Percentiles rank a stretch among this genome's conserved stretches.
Conservation (phyloP, 2,888 invertebrate genomes). For the Epiblema foenella region DNA sequence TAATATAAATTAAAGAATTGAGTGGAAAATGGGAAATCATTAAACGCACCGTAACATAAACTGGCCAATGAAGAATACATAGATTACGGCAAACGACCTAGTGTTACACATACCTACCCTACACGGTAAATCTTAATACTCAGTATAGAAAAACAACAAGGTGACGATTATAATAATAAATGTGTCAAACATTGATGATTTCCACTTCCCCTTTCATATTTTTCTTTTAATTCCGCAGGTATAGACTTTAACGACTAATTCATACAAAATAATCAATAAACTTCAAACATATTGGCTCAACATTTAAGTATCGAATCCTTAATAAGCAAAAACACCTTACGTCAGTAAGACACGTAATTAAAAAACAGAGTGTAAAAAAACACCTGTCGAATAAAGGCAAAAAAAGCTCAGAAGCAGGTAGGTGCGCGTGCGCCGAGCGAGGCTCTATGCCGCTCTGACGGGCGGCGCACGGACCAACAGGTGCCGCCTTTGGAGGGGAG, state of each 20-base stretch:
- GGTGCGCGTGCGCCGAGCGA: constrained; percentile 63
- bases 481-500: constrained; percentile 84
- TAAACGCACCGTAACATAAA: neutral
- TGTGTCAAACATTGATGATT: too few relatives aligned
- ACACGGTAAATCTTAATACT: too few relatives aligned
- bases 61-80: neutral
- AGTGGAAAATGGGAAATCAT: neutral
- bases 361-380: constrained; percentile 48
- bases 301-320: neutral
- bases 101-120: too few relatives aligned
- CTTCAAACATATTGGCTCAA: too few relatives aligned
- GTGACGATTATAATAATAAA: too few relatives aligned
- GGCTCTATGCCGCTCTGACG: constrained; percentile 74
- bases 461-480: constrained; percentile 79
- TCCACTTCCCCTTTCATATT: too few relatives aligned
- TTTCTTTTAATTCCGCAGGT: too few relatives aligned
- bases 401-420: constrained; percentile 67
- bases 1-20: too few relatives aligned
- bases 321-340: constrained; percentile 3
- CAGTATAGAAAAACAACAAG: too few relatives aligned
- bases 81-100: neutral
- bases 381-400: constrained; percentile 47
- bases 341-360: constrained; percentile 33
- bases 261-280: neutral
- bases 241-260: too few relatives aligned